Evolutionary conservation across 2,113 vertebrate species (phyloP).

Genomic region (Chionis minor): DNA sequence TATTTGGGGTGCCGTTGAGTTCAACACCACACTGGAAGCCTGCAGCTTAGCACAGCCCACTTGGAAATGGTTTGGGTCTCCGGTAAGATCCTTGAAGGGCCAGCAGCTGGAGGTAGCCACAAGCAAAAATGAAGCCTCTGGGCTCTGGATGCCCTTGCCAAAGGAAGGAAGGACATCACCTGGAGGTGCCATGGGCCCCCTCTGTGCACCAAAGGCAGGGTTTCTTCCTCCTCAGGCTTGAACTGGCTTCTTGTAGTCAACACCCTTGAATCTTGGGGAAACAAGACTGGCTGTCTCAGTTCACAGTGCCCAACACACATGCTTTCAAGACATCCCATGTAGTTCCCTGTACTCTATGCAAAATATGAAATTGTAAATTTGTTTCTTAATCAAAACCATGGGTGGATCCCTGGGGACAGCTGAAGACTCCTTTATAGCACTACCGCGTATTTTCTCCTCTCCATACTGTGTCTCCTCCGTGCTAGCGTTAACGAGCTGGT

Average conservation of each 20-base stretch:
- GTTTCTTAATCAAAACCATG: background rate
- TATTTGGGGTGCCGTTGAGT: background rate
- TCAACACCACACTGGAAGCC: rapidly evolving
- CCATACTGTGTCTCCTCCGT: background rate
- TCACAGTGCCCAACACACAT: rapidly evolving
- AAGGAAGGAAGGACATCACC: too few species aligned
- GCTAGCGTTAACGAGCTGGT: background rate
- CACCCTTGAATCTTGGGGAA: background rate
- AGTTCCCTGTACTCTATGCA: background rate
- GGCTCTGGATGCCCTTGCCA: background rate
- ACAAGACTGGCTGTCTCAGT: rapidly evolving
- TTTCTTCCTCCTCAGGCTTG: background rate
- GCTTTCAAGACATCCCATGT: background rate
- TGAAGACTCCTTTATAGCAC: background rate
- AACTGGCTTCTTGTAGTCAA: background rate
- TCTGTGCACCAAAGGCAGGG: rapidly evolving
- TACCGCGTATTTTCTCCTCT: background rate
- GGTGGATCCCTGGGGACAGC: background rate
- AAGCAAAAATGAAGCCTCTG: background rate
- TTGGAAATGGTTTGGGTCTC: rapidly evolving
- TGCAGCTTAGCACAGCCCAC: background rate
- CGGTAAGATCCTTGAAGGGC: background rate
- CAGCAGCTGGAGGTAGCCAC: too few species aligned
- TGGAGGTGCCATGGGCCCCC: background rate
- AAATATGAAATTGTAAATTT: background rate